phyloP scores from a whole-genome alignment of 2,888 invertebrate genomes.

The Leucozona laternaria region DNA sequence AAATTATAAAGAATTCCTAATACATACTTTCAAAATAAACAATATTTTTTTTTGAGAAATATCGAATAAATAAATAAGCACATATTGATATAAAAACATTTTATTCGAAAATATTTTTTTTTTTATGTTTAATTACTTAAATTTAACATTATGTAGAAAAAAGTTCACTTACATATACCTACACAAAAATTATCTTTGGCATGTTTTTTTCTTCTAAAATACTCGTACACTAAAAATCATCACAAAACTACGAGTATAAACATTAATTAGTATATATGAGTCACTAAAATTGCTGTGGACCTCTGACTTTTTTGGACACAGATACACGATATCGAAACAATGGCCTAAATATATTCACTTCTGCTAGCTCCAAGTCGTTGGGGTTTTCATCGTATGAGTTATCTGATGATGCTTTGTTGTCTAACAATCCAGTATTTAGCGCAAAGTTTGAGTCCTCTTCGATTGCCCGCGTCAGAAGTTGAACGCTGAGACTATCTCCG shows the following conservation, averaged over 20 bases:
- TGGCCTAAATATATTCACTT: constrained; percentile 82
- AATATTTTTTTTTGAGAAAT: too few species aligned
- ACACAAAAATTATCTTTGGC: constrained; percentile 56
- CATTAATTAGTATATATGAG: too few species aligned
- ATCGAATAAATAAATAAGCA: too few species aligned
- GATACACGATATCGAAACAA: constrained; percentile 81
- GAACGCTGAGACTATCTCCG: constrained; percentile 30
- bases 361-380: constrained; percentile 81
- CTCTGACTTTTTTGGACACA: constrained; percentile 76
- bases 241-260: background rate
- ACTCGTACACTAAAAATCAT: background rate
- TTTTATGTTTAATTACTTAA: background rate
- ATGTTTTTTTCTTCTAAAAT: background rate
- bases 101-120: background rate
- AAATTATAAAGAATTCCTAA: too few species aligned
- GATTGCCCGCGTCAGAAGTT: constrained; percentile 29
- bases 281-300: constrained; percentile 42
- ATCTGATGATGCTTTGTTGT: background rate
- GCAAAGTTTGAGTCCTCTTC: constrained; percentile 39
- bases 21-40: too few species aligned
- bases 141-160: background rate
- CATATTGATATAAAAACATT: background rate
- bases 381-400: constrained; percentile 74
- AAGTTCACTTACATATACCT: background rate
- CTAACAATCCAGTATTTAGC: constrained; percentile 24